Base-by-base conservation (phyloP, 1,140 invertebrate genomes). In the Trichonephila inaurata region DNA sequence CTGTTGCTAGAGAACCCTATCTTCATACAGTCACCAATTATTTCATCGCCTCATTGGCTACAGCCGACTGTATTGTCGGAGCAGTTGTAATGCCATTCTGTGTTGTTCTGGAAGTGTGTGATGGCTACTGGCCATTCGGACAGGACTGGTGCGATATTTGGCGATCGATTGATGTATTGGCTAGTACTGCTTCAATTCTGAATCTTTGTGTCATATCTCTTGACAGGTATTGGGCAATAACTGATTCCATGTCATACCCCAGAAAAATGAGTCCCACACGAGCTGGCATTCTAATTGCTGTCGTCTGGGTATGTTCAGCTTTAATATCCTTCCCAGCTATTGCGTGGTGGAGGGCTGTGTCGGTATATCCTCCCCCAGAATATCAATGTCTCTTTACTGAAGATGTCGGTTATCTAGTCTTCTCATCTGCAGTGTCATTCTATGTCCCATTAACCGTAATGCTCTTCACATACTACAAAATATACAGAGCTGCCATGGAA, bases 171-270 rank as follows among this genome's bases (percentile, higher is more conserved):
- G 99, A 99, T 96, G 99, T 99, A 0, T 97, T 99, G 12, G 99
- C 99, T 95, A 98, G 98, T 93, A 98, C 99, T 0, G 98, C 99
- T 0, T 99, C 98, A 2, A 99, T 99, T 95, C 96, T 99, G 18
- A 99, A 99, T 96, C 96, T 99, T 8, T 99, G 99, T 96, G 99
- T 99, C 0, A 99, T 99, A 95, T 99, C 98, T 21, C 96, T 99
- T 14, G 96, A 99, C 95, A 97, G 99, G 61, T 99, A 99, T 96
- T 99, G 98, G 98, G 99, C 99, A 77, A 99, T 99, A 92, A 99
- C 98, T 18, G 98, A 99, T 96, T 99, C 99, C 0, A 98, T 99
- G 94, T 98, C 98, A 64, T 99, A 99, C 96, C 98, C 99, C 2
- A 98, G 97, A 95, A 97, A 97, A 91, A 99, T 99, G 98, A 98